Percentiles rank a stretch among this genome's conserved stretches.
Evolutionary conservation across 2,797 vertebrate genomes (phyloP).

Genomic region (Urocyon cinereoargenteus): DNA sequence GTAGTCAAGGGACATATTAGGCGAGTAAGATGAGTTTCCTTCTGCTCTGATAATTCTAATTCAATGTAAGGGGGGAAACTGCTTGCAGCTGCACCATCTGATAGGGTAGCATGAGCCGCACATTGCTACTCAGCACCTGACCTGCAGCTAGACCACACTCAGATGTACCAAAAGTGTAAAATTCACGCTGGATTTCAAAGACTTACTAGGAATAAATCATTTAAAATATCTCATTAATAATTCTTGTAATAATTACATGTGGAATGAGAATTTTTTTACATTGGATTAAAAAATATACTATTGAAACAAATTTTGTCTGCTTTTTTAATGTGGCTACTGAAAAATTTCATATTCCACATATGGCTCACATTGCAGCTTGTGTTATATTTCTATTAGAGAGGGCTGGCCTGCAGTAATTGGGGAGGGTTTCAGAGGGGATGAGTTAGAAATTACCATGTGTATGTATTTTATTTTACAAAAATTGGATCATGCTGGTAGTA

Average conservation of each 20-base stretch:
- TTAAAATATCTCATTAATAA: slow-evolving; percentile 6
- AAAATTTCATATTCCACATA: background rate
- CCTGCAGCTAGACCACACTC: background rate
- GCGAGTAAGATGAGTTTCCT: background rate
- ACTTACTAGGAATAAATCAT: background rate
- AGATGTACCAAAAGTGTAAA: background rate
- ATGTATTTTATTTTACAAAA: slow-evolving; percentile 13
- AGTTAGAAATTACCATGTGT: background rate
- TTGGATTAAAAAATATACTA: slow-evolving; percentile 38
- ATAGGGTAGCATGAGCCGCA: background rate
- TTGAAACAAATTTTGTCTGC: slow-evolving; percentile 38
- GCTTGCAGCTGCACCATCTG: background rate
- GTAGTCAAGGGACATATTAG: background rate
- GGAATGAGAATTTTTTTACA: slow-evolving; percentile 23
- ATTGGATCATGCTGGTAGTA: background rate
- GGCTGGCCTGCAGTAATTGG: background rate
- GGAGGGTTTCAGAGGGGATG: background rate
- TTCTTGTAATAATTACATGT: slow-evolving; percentile 2
- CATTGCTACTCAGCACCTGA: background rate
- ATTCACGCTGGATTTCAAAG: background rate
- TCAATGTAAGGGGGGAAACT: background rate
- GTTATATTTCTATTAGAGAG: background rate
- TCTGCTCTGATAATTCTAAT: background rate
- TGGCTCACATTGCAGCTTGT: background rate
- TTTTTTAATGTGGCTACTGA: slow-evolving; percentile 55